A percentile compares a stretch with the other conserved stretches of the same genome.
Evolutionary conservation across 2,797 vertebrate genomes (phyloP).

Genomic region (Microctenopoma steveboyesi): DNA sequence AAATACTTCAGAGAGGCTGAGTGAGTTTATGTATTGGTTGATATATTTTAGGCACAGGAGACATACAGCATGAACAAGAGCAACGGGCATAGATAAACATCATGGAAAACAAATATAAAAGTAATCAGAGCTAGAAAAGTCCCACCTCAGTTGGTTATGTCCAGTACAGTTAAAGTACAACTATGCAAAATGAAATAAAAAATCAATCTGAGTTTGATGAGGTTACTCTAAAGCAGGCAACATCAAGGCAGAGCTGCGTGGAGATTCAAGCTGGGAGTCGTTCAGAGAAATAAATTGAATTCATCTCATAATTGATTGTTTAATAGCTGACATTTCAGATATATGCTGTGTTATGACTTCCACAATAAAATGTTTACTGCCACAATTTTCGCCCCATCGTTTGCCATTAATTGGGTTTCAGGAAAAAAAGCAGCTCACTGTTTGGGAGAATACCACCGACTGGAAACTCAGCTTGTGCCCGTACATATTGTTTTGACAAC

Average conservation of each 20-base stretch:
- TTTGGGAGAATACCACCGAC: not conserved
- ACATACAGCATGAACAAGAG: not conserved
- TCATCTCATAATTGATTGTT: not conserved
- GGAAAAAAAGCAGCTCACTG: not conserved
- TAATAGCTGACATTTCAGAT: slow-evolving; percentile 10
- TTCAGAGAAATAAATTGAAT: not conserved
- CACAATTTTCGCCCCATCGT: not conserved
- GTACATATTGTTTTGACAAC: slow-evolving; percentile 18
- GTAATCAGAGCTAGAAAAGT: not conserved
- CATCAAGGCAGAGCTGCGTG: not conserved
- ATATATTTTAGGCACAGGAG: not conserved
- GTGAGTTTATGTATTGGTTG: not conserved
- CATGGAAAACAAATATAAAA: not conserved
- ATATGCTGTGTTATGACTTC: not conserved
- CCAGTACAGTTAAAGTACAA: slow-evolving; percentile 1
- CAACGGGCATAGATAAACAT: not conserved
- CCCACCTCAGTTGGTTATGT: too few relatives aligned
- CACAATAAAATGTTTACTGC: not conserved
- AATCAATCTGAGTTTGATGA: not conserved
- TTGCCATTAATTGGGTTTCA: not conserved
- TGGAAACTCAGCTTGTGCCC: not conserved
- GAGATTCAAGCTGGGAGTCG: not conserved
- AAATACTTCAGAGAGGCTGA: not conserved
- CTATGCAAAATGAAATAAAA: not conserved
- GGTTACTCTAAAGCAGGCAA: not conserved